Percentiles rank a stretch among this genome's conserved stretches.
Evolutionary conservation across 2,888 invertebrate genomes (phyloP).

Genomic region (Pherbina coryleti): DNA sequence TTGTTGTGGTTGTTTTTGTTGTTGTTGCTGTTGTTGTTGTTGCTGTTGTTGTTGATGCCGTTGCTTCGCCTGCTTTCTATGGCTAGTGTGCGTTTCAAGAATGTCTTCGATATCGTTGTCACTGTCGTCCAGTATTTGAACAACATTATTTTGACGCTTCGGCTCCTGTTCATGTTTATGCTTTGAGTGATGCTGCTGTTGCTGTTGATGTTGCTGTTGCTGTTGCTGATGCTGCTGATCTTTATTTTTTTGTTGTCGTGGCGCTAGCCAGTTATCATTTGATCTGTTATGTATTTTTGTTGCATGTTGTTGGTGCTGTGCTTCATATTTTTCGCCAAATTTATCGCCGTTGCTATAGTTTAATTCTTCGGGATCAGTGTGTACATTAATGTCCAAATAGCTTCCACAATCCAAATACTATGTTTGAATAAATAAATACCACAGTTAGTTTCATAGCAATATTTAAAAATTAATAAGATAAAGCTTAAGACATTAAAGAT

Average conservation of each 20-base stretch:
- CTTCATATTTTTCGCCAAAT: slow-evolving; percentile 17
- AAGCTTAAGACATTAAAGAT: no score
- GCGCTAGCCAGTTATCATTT: not conserved
- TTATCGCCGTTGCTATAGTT: slow-evolving; percentile 47
- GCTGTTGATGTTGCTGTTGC: not conserved
- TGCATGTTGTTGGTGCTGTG: slow-evolving; percentile 2
- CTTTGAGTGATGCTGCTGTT: not conserved
- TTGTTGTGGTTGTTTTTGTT: not conserved
- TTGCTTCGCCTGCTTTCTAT: not conserved
- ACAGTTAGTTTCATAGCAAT: not conserved
- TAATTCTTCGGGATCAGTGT: slow-evolving; percentile 54
- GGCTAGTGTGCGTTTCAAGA: slow-evolving; percentile 14
- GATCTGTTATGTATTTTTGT: not conserved
- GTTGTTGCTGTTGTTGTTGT: not conserved
- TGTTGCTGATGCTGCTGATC: not conserved
- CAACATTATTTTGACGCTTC: slow-evolving; percentile 6
- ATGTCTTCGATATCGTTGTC: slow-evolving; percentile 24
- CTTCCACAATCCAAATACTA: slow-evolving; percentile 56
- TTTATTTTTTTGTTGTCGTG: slow-evolving; percentile 5
- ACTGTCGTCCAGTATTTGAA: slow-evolving; percentile 7
- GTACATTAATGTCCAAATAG: slow-evolving; percentile 56
- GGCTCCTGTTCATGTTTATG: not conserved
- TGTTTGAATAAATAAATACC: not conserved
- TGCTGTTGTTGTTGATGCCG: not conserved
- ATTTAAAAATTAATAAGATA: no score